Evolutionary conservation across 2,113 vertebrate genomes (phyloP).

Genomic region (Hyperoodon ampullatus): DNA sequence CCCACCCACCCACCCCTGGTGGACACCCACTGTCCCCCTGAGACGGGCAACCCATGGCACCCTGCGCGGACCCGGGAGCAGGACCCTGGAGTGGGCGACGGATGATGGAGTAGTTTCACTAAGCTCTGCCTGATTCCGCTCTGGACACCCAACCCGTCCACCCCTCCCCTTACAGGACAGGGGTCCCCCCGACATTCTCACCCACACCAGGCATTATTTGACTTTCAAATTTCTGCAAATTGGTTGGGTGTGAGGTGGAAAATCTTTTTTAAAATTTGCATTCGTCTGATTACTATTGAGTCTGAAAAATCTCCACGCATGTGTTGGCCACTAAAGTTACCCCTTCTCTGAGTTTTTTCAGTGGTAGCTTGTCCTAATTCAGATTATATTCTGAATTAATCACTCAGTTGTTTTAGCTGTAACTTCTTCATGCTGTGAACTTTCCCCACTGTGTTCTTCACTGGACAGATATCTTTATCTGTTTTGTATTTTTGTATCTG

Average conservation of each 20-base stretch:
- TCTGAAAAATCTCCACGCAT: accelerated
- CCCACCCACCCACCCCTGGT: too few relatives aligned
- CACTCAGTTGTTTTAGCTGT: neutral
- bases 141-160: too few relatives aligned
- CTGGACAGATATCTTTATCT: neutral
- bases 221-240: neutral
- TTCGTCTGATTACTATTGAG: accelerated
- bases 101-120: neutral
- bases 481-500: neutral
- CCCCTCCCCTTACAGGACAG: accelerated
- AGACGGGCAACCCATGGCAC: accelerated
- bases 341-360: accelerated
- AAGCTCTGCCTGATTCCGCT: neutral
- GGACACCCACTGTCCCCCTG: neutral
- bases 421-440: neutral
- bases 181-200: neutral
- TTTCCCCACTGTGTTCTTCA: neutral
- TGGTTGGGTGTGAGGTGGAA: neutral
- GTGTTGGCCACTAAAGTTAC: accelerated
- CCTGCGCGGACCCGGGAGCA: neutral
- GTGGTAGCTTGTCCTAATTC: accelerated
- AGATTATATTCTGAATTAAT: neutral
- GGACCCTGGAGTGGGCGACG: neutral
- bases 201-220: neutral
- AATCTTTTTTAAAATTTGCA: neutral